A percentile compares a stretch with the other conserved stretches of the same genome.
phyloP scores from a whole-genome alignment of 2,113 vertebrate species.

The Pleuronectes platessa region DNA sequence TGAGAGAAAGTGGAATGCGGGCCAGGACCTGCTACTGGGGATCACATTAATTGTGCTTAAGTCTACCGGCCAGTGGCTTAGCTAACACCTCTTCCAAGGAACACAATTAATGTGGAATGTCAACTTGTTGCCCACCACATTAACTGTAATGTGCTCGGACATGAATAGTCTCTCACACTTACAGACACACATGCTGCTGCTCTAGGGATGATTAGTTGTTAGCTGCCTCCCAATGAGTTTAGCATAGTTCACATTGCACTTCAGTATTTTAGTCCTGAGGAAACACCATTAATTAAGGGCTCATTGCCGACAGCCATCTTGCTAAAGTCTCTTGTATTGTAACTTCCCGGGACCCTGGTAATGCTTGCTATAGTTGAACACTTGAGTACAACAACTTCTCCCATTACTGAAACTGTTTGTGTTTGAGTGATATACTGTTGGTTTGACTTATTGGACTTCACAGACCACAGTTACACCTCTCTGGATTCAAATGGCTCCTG shows the following conservation, averaged over 20 bases:
- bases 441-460: background rate
- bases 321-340: conserved; percentile 50
- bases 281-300: conserved; percentile 61
- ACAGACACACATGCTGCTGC: conserved; percentile 6
- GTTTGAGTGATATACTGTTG: conserved; percentile 5
- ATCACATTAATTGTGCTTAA: conserved; percentile 72
- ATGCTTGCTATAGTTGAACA: conserved; percentile 32
- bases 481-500: background rate
- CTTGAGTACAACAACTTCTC: conserved; percentile 4
- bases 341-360: conserved; percentile 26
- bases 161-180: background rate
- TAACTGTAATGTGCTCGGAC: background rate
- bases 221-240: conserved; percentile 57
- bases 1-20: conserved; percentile 50
- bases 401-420: conserved; percentile 1
- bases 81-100: conserved; percentile 49
- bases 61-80: conserved; percentile 36
- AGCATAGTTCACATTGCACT: conserved; percentile 20
- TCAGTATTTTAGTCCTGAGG: conserved; percentile 35
- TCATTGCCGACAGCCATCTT: conserved; percentile 54
- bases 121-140: conserved; percentile 45
- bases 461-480: background rate
- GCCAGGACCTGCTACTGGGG: conserved; percentile 48
- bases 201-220: conserved; percentile 57
- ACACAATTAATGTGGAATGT: conserved; percentile 64